These are phyloP conservation scores for Halichoerus grypus DNA, from an alignment of 2,113 vertebrate species.

Conservation along the genomic window DNA sequence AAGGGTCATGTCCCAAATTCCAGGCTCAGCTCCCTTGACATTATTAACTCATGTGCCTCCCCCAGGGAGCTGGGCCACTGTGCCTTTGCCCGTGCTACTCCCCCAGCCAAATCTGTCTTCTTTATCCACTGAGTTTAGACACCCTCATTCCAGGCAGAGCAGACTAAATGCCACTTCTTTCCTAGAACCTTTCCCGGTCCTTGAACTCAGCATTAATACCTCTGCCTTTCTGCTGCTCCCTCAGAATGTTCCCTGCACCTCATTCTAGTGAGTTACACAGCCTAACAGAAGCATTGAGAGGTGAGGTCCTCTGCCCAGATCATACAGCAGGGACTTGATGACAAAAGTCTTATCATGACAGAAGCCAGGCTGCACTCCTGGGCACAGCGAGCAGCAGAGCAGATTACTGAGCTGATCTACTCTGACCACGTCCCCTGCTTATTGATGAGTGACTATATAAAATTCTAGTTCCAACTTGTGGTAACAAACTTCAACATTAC, in stretches of 20 bases:
- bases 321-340: background rate
- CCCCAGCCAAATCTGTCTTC: background rate
- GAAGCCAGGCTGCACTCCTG: background rate
- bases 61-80: background rate
- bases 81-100: background rate
- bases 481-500: background rate
- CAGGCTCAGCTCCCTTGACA: background rate
- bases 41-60: background rate
- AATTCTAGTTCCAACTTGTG: background rate
- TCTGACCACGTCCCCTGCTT: background rate
- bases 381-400: background rate
- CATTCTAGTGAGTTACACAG: background rate
- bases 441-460: background rate
- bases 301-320: background rate
- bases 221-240: background rate
- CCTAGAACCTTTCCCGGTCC: background rate
- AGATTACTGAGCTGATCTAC: background rate
- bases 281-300: background rate
- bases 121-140: background rate
- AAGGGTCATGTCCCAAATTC: background rate
- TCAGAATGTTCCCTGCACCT: background rate
- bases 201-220: background rate
- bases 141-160: background rate
- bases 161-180: background rate
- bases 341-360: background rate